A percentile compares a stretch with the other conserved stretches of the same genome.
phyloP scores from a whole-genome alignment of 2,888 invertebrate species.

The Polylopha cassiicola region DNA sequence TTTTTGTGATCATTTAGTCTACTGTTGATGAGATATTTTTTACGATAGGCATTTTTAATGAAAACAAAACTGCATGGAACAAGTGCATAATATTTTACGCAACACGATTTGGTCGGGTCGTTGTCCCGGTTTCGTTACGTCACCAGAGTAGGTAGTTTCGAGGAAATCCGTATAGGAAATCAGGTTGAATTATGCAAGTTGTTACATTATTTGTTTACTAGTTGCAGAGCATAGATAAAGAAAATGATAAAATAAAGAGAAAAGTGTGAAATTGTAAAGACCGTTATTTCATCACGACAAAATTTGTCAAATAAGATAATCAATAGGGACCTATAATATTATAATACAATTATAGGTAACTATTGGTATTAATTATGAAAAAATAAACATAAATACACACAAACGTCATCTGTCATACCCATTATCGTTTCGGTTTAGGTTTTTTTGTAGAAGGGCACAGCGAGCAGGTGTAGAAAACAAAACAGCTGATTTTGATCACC shows the following conservation, averaged over 20 bases:
- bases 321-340: too few species aligned
- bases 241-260: constrained; percentile 2
- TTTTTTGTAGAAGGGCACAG: not conserved
- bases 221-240: not conserved
- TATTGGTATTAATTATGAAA: too few species aligned
- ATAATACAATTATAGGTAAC: too few species aligned
- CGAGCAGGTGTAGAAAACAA: constrained; percentile 11
- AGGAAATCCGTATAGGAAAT: constrained; percentile 57
- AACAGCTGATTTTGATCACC: constrained; percentile 7
- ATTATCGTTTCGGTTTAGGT: not conserved
- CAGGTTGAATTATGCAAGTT: constrained; percentile 41
- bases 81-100: constrained; percentile 3
- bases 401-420: not conserved
- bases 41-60: not conserved
- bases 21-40: not conserved
- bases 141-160: constrained; percentile 28
- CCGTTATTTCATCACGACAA: too few species aligned
- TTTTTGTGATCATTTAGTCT: too few species aligned
- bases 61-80: not conserved
- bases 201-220: constrained; percentile 11
- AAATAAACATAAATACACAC: not conserved
- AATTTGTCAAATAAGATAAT: too few species aligned
- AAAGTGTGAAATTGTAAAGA: not conserved
- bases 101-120: not conserved
- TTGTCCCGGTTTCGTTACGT: constrained; percentile 17